Evolutionary conservation across 2,888 invertebrate species (phyloP).

Genomic region (Meteorus colon): DNA sequence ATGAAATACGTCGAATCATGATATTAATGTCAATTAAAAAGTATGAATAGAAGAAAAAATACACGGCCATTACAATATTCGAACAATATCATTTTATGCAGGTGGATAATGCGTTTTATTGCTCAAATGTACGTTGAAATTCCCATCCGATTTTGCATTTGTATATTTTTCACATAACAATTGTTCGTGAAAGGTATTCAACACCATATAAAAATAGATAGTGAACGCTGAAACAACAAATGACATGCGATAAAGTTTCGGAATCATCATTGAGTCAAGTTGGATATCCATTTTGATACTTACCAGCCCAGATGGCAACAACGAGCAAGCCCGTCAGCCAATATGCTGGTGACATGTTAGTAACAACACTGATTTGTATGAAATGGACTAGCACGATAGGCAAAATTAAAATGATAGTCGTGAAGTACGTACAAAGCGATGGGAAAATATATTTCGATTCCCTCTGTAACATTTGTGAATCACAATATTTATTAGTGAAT

Average conservation of each 20-base stretch:
- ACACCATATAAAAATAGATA: not conserved
- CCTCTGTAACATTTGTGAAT: not conserved
- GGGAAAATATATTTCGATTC: too few species aligned
- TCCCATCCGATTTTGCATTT: not conserved
- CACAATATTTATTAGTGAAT: not conserved
- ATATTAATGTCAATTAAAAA: too few species aligned
- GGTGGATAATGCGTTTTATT: too few species aligned
- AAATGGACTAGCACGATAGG: too few species aligned
- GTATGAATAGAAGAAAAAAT: too few species aligned
- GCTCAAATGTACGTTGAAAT: too few species aligned
- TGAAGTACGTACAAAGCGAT: too few species aligned
- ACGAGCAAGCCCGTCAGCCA: not conserved
- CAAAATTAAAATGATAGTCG: too few species aligned
- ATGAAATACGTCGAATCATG: too few species aligned
- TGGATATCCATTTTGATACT: not conserved
- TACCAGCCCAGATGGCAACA: not conserved
- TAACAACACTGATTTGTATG: too few species aligned
- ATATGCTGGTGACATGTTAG: not conserved
- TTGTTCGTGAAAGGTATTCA: not conserved
- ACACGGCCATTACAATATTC: too few species aligned
- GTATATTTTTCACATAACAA: not conserved
- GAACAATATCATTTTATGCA: too few species aligned
- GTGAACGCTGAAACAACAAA: not conserved
- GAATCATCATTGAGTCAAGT: not conserved
- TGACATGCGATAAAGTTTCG: not conserved